These are phyloP conservation scores for Rhabdomys pumilio DNA, from an alignment of 2,797 vertebrate species.

Conservation along the genomic window DNA sequence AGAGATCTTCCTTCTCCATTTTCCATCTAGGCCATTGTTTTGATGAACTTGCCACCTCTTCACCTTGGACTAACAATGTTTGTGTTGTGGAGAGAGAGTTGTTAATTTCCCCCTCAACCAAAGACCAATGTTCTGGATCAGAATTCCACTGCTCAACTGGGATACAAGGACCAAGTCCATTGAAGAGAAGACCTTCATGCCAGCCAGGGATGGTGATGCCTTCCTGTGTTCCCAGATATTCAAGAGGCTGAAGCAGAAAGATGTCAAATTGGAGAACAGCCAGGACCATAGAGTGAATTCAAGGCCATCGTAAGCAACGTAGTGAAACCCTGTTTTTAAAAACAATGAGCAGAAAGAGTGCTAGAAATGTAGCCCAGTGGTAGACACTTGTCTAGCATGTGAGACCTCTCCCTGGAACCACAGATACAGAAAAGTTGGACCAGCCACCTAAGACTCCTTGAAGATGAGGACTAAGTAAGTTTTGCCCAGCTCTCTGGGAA, in stretches of 20 bases:
- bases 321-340: neutral
- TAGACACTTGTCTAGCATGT: neutral
- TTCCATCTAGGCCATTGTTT: neutral
- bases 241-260: neutral
- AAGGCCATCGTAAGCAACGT: neutral
- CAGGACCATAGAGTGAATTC: neutral
- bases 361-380: neutral
- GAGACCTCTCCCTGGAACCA: neutral
- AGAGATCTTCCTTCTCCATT: neutral
- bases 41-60: neutral
- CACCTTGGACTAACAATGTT: neutral
- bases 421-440: neutral
- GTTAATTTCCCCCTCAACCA: neutral
- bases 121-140: slow-evolving; percentile 15
- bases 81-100: slow-evolving; percentile 16
- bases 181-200: neutral
- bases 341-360: too few species aligned
- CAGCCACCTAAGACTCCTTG: neutral
- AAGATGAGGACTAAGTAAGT: neutral
- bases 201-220: neutral
- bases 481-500: neutral
- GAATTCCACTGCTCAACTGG: neutral
- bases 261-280: neutral
- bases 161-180: neutral
- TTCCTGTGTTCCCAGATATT: neutral